Evolutionary conservation across 2,888 invertebrate genomes (phyloP).

Genomic region (Merodon equestris): DNA sequence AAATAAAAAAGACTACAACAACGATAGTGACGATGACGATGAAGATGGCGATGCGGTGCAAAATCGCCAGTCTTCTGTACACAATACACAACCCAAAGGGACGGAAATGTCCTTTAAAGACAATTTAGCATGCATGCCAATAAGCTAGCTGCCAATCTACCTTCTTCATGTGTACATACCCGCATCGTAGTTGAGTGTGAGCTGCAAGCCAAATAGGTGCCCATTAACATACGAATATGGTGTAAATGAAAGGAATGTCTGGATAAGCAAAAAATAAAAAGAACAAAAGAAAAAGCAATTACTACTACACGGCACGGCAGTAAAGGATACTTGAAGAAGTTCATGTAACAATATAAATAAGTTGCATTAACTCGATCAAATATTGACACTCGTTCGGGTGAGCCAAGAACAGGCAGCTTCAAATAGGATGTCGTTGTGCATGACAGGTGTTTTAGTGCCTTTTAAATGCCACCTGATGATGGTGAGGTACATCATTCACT

Average conservation of each 20-base stretch:
- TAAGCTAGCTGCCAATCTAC: conserved; percentile 39
- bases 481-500: neutral
- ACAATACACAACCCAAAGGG: conserved; percentile 46
- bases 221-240: conserved; percentile 69
- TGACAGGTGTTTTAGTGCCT: conserved; percentile 62
- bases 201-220: conserved; percentile 65
- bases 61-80: conserved; percentile 5
- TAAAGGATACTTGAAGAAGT: conserved; percentile 55
- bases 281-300: conserved; percentile 42
- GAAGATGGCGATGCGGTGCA: conserved; percentile 12
- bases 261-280: conserved; percentile 47
- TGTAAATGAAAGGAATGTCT: conserved; percentile 67
- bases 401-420: conserved; percentile 18
- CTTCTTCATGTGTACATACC: conserved; percentile 1
- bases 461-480: conserved; percentile 55
- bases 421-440: conserved; percentile 45
- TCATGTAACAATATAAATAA: conserved; percentile 66
- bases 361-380: conserved; percentile 67
- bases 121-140: conserved; percentile 68
- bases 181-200: conserved; percentile 53
- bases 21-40: no score
- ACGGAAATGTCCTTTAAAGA: conserved; percentile 69
- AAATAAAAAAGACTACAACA: no score
- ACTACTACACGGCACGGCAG: conserved; percentile 40
- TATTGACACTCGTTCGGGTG: conserved; percentile 55